Evolutionary conservation across 2,888 invertebrate species (phyloP).

Genomic region (Coleophora deauratella): DNA sequence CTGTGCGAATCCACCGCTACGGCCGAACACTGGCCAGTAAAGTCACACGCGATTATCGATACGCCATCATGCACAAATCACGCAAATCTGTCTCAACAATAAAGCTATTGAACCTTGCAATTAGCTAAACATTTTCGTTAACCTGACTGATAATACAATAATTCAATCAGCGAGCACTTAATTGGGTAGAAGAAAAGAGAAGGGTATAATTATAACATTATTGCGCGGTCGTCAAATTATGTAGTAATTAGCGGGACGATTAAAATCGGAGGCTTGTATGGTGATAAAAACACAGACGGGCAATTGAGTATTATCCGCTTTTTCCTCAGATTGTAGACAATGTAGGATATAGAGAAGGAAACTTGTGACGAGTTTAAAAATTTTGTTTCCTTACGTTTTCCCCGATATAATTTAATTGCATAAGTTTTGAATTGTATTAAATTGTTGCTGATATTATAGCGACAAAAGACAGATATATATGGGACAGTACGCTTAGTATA

Average conservation of each 20-base stretch:
- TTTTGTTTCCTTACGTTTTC: neutral
- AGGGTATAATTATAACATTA: conserved; percentile 68
- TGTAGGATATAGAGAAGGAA: conserved; percentile 22
- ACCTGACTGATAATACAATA: conserved; percentile 40
- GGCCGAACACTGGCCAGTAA: conserved; percentile 7
- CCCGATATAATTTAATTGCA: no score
- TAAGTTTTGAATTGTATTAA: no score
- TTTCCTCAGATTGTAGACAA: conserved; percentile 36
- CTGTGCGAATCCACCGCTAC: conserved; percentile 38
- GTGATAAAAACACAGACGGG: conserved; percentile 52
- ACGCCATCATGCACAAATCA: conserved; percentile 28
- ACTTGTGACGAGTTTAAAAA: neutral
- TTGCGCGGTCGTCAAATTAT: conserved; percentile 58
- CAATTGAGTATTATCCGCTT: conserved; percentile 41
- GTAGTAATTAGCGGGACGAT: conserved; percentile 61
- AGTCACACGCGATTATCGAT: conserved; percentile 31
- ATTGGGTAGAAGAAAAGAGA: conserved; percentile 48
- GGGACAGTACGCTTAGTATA: no score
- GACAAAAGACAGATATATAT: no score
- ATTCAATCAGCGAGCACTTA: conserved; percentile 39
- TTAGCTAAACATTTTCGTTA: no score
- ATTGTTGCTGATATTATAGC: no score
- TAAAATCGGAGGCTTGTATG: conserved; percentile 64
- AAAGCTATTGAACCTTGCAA: no score
- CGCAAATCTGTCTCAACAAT: conserved; percentile 19